Percentiles rank a stretch among this genome's conserved stretches.
Conservation (phyloP, 2,888 invertebrate species). For the Eugnorisma glareosa region DNA sequence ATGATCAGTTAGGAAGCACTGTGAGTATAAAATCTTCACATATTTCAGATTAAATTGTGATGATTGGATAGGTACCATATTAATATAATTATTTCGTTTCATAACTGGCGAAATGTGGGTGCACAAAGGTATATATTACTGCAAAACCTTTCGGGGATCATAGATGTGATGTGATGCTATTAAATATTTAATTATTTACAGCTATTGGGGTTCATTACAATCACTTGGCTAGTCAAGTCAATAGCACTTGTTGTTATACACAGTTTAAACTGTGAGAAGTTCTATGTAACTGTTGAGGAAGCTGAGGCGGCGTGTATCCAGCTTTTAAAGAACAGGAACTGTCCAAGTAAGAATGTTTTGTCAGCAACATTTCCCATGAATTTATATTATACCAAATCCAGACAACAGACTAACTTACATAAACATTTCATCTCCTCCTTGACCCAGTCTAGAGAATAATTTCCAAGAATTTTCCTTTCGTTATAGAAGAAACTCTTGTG, state of each 20-base stretch:
- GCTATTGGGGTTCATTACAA: neutral
- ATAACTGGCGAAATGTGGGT: no score
- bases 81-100: no score
- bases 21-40: neutral
- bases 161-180: no score
- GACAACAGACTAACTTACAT: neutral
- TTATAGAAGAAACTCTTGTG: neutral
- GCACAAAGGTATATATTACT: neutral
- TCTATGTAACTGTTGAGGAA: constrained; percentile 35
- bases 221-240: neutral
- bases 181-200: neutral
- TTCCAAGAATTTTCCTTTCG: neutral
- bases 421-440: neutral
- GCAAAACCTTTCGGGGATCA: no score
- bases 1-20: accelerated
- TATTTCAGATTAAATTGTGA: neutral
- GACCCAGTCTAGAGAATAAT: neutral
- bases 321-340: constrained; percentile 13
- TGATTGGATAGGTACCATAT: neutral
- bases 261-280: constrained; percentile 24
- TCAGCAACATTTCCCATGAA: neutral
- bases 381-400: neutral
- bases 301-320: constrained; percentile 22
- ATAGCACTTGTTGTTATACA: neutral
- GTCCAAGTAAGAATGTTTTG: no score